Percentiles rank a stretch among this genome's conserved stretches.
phyloP scores from a whole-genome alignment of 2,888 invertebrate species.

The Hydriomena furcata region DNA sequence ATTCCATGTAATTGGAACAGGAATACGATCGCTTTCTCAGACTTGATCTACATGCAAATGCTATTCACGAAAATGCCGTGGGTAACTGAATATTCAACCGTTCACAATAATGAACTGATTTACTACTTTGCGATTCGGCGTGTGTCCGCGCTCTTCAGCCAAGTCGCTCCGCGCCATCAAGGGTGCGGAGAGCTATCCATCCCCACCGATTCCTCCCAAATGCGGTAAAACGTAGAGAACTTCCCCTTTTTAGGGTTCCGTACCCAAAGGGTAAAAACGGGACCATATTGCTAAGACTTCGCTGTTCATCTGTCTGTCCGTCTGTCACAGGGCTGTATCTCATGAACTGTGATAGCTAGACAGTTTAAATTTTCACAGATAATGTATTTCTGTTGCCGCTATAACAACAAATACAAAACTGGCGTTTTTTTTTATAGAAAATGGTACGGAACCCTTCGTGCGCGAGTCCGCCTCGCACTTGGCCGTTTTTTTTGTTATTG shows the following conservation, averaged over 20 bases:
- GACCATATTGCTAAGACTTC: too few relatives aligned
- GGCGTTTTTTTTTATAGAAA: too few relatives aligned
- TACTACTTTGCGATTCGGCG: constrained; percentile 71
- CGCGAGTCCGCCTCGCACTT: too few relatives aligned
- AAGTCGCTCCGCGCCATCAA: constrained; percentile 55
- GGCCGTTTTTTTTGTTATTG: constrained; percentile 45
- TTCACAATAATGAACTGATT: constrained; percentile 72
- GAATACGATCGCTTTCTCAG: constrained; percentile 44
- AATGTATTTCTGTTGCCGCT: too few relatives aligned
- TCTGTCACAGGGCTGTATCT: too few relatives aligned
- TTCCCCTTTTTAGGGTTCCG: too few relatives aligned
- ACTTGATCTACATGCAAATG: constrained; percentile 58
- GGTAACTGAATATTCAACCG: constrained; percentile 65
- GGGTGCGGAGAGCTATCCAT: constrained; percentile 46
- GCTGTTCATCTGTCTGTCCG: too few relatives aligned
- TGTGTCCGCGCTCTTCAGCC: constrained; percentile 65
- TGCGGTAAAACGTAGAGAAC: constrained; percentile 43
- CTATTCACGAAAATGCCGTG: constrained; percentile 52
- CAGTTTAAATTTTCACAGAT: too few relatives aligned
- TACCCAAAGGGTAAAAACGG: too few relatives aligned
- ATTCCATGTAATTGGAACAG: constrained; percentile 23
- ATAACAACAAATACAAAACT: too few relatives aligned
- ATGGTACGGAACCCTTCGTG: too few relatives aligned
- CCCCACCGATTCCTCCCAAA: constrained; percentile 50
- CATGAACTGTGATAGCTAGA: too few relatives aligned